These are phyloP conservation scores for Sarcophaga caerulescens DNA, from an alignment of 2,888 invertebrate species.

Conservation along the genomic window DNA sequence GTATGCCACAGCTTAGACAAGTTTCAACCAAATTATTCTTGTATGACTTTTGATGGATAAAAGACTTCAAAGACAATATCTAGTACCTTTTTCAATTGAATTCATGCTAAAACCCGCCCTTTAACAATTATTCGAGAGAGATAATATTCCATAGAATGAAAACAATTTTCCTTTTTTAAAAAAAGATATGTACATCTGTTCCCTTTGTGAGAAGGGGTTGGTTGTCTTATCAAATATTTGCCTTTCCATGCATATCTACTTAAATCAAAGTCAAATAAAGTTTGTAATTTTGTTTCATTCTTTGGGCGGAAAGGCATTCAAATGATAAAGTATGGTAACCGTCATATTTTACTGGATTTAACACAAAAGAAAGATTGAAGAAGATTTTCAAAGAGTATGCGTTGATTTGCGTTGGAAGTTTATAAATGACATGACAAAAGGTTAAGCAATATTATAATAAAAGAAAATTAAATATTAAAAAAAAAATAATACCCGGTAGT, in stretches of 20 bases:
- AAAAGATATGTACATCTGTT: neutral
- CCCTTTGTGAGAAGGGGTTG: neutral
- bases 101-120: too few species aligned
- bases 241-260: neutral
- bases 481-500: neutral
- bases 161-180: neutral
- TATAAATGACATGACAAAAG: neutral
- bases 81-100: too few species aligned
- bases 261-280: conserved; percentile 5
- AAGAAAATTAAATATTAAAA: neutral
- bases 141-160: neutral
- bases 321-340: neutral
- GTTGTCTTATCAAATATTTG: neutral
- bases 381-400: too few species aligned
- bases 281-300: neutral
- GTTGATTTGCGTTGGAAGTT: neutral
- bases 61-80: too few species aligned
- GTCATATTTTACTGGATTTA: neutral
- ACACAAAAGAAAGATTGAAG: too few species aligned
- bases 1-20: too few species aligned
- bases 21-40: too few species aligned
- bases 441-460: neutral
- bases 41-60: too few species aligned
- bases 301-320: too few species aligned
- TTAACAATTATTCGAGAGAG: neutral